phyloP scores from a whole-genome alignment of 2,797 vertebrate species.

The Rhyacichthys aspro region DNA sequence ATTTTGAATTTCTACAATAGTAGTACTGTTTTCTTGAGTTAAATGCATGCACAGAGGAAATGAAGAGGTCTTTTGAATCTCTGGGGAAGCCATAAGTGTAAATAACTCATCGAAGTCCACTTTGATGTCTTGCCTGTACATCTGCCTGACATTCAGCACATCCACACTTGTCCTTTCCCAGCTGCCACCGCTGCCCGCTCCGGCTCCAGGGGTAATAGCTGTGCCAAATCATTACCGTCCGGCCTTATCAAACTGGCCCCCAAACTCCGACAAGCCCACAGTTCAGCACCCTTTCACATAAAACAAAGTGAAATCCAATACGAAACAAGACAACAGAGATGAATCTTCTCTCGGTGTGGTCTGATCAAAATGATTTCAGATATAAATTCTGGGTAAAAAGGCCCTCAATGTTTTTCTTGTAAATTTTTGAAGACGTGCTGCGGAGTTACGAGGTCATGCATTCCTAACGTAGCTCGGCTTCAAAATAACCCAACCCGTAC shows the following conservation, averaged over 20 bases:
- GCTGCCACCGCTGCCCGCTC: slow-evolving; percentile 38
- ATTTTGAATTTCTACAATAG: too few relatives aligned
- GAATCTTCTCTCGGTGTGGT: slow-evolving; percentile 44
- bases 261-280: slow-evolving; percentile 38
- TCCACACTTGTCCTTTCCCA: slow-evolving; percentile 38
- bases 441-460: slow-evolving; percentile 30
- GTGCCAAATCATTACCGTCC: slow-evolving; percentile 49
- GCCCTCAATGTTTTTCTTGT: slow-evolving; percentile 37
- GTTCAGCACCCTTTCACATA: slow-evolving; percentile 53
- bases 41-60: background rate
- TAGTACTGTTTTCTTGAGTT: too few relatives aligned
- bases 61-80: slow-evolving; percentile 7
- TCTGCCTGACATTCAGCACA: slow-evolving; percentile 47
- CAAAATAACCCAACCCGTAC: slow-evolving; percentile 28
- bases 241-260: slow-evolving; percentile 47
- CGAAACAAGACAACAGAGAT: slow-evolving; percentile 49
- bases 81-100: slow-evolving; percentile 9
- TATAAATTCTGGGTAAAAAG: slow-evolving; percentile 41
- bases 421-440: slow-evolving; percentile 41
- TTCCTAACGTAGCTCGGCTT: slow-evolving; percentile 35
- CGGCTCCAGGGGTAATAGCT: slow-evolving; percentile 30
- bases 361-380: slow-evolving; percentile 50
- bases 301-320: slow-evolving; percentile 65
- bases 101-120: slow-evolving; percentile 36
- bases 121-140: slow-evolving; percentile 42